These are phyloP conservation scores for Atlantisia rogersi DNA, from an alignment of 2,113 vertebrate species.

Conservation along the genomic window DNA sequence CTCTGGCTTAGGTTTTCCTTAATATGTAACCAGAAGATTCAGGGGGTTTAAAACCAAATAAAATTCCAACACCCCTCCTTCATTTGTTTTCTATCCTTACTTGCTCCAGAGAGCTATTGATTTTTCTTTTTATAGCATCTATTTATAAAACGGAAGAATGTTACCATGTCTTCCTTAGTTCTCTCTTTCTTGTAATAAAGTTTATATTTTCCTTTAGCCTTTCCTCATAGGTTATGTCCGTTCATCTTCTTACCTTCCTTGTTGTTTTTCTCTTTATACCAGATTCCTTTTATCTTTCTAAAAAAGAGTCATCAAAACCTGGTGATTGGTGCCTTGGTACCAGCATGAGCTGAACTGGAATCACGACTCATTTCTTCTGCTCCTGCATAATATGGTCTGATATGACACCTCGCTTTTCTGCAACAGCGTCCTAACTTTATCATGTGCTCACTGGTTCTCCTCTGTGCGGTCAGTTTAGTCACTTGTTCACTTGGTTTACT, in stretches of 20 bases:
- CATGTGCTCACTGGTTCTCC: background rate
- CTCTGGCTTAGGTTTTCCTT: background rate
- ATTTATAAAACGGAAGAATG: background rate
- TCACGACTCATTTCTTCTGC: background rate
- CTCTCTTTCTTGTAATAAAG: background rate
- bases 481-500: background rate
- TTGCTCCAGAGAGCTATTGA: background rate
- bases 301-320: background rate
- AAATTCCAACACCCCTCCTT: background rate
- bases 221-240: background rate
- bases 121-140: background rate
- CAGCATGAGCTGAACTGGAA: background rate
- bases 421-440: background rate
- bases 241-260: background rate
- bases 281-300: background rate
- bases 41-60: background rate
- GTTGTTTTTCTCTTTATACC: background rate
- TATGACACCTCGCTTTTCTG: background rate
- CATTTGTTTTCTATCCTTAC: background rate
- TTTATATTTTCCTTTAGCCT: accelerated
- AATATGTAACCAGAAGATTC: background rate
- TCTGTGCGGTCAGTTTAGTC: background rate
- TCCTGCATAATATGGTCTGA: accelerated
- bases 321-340: background rate
- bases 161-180: background rate